These are phyloP conservation scores for Pollachius pollachius DNA, from an alignment of 2,113 vertebrate genomes.

Conservation along the genomic window DNA sequence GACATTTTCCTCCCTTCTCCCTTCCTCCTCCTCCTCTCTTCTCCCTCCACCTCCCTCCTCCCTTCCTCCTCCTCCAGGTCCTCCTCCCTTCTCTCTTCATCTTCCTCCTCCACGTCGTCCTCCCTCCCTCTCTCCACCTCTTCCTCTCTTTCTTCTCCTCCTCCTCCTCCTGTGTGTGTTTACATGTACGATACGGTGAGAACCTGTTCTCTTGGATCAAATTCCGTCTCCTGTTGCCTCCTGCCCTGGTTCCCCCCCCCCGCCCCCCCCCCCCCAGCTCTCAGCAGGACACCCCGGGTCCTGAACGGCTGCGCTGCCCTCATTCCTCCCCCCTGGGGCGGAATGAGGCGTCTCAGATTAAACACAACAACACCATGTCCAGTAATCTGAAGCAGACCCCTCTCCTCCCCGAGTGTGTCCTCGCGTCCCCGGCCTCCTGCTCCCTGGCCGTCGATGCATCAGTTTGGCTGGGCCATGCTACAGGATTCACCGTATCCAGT, in stretches of 20 bases:
- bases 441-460: constrained; percentile 12
- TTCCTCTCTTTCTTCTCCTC: no score
- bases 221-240: neutral
- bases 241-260: no score
- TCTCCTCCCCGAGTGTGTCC: constrained; percentile 32
- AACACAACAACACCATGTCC: constrained; percentile 48
- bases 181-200: no score
- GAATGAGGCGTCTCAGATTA: constrained; percentile 47
- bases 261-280: no score
- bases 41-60: accelerated
- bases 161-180: constrained; percentile 32
- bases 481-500: constrained; percentile 55
- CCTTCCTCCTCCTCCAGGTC: no score
- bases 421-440: constrained; percentile 28
- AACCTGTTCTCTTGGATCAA: neutral
- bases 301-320: constrained; percentile 15
- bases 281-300: neutral
- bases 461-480: constrained; percentile 35
- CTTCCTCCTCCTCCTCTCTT: no score
- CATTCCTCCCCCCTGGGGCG: constrained; percentile 13
- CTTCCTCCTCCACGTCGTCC: no score
- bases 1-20: no score
- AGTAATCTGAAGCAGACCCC: constrained; percentile 53
- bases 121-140: constrained; percentile 13
- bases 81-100: no score